Base-by-base conservation (phyloP, 2,797 vertebrate species). In the Salarias fasciatus region DNA sequence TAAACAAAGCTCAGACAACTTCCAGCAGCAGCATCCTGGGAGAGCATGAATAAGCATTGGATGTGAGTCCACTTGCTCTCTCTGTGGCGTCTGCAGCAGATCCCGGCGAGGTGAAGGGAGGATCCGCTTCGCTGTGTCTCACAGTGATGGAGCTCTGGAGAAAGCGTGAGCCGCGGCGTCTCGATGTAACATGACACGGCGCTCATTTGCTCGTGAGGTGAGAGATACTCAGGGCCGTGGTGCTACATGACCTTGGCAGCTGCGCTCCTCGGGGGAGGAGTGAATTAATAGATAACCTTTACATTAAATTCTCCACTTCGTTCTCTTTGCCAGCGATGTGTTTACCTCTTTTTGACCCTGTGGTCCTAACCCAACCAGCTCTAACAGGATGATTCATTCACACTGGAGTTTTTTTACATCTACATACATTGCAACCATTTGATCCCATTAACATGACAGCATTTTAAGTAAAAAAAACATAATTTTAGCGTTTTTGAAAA, bases 221-320 rank as follows among this genome's bases (percentile, higher is more conserved):
- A 87, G 86, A 89, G 84, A 64, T 41, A 76, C 72, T 85, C 80
- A 68, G 41, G 67, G 62, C 72, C 50, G 8, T 47, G 72, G 71
- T 72, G 84, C 35, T 65, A 60, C 72, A 64, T 72, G 75, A 84
- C 74, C 82, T 80, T 86, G 90, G 83, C 89, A 89, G 82, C 53
- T 69, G 38, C 63, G 63, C 24, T 77, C 82, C 74, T 33, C 11
- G 0, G 79, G 18, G 88, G 75, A 73, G 49, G 66, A 69, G 48
- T 31, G 72, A 81, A 89, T 89, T 86, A 87, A 87, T 86, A 87
- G 72, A 68, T 87, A 76, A 89, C 90, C 87, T 90, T 91, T 87
- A 77, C 14, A 70, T 82, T 75, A 36, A n/a, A 72, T 73, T 49
- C 69, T 53, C 15, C 10, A 14, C 53, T 64, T 63, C 56, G 67